These are phyloP conservation scores for Ylistrum balloti DNA, from an alignment of 1,140 invertebrate species.

Conservation along the genomic window DNA sequence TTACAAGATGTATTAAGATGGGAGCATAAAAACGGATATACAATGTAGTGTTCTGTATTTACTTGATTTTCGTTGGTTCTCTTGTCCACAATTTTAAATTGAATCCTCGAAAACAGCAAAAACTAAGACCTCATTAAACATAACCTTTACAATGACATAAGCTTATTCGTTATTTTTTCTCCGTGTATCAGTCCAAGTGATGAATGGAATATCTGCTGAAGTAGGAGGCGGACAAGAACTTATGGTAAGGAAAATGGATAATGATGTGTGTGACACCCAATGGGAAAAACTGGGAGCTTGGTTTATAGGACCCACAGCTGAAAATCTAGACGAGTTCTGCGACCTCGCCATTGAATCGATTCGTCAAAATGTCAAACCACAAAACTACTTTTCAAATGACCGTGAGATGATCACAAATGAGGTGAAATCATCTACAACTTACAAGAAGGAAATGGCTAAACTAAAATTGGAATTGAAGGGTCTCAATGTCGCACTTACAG, in stretches of 20 bases:
- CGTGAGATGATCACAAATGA: neutral
- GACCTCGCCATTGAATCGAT: neutral
- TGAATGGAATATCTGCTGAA: neutral
- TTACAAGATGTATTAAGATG: no score
- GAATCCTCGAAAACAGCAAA: no score
- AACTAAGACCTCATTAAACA: no score
- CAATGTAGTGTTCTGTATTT: no score
- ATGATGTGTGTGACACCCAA: neutral
- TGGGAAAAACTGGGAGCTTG: slow-evolving; percentile 10
- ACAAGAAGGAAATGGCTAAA: neutral
- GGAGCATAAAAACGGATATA: no score
- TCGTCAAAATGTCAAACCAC: neutral
- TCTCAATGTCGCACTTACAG: neutral
- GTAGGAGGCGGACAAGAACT: neutral
- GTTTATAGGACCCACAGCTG: slow-evolving; percentile 44
- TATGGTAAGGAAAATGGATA: neutral
- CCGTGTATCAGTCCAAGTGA: neutral
- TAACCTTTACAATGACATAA: no score
- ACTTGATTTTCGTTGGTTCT: no score
- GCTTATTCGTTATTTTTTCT: no score
- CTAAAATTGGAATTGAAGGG: neutral
- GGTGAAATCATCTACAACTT: neutral
- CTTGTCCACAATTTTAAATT: no score
- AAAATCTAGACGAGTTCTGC: slow-evolving; percentile 17
- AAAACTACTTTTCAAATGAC: neutral